Conservation (phyloP, 2,888 invertebrate species). For the Aspidiotus rigidus region DNA sequence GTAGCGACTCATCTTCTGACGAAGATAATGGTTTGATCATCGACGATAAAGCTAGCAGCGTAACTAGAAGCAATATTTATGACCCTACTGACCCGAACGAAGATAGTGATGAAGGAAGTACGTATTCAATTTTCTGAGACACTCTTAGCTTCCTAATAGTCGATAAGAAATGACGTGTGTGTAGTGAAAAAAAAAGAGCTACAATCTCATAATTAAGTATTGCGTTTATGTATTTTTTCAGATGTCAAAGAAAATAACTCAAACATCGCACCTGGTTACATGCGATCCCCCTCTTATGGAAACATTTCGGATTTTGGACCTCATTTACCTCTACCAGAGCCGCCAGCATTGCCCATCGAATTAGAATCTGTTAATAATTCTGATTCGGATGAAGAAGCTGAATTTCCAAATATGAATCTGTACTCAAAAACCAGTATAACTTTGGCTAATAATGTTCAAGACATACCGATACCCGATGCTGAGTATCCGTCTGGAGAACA, state of each 20-base stretch:
- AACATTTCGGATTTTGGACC: conserved; percentile 24
- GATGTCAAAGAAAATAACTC: conserved; percentile 23
- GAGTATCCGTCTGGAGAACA: conserved; percentile 2
- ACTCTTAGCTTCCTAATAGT: too few relatives aligned
- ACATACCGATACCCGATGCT: conserved; percentile 16
- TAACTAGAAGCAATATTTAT: conserved; percentile 42
- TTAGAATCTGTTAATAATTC: conserved; percentile 25
- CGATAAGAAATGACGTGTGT: too few relatives aligned
- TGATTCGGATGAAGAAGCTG: conserved; percentile 49
- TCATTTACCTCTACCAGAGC: conserved; percentile 39
- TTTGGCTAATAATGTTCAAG: conserved; percentile 46
- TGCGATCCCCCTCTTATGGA: conserved; percentile 23
- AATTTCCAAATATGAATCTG: conserved; percentile 75
- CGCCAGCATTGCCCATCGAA: conserved; percentile 41
- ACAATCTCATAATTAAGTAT: too few relatives aligned
- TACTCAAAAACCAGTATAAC: conserved; percentile 74
- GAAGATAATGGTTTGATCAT: conserved; percentile 47
- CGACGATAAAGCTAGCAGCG: conserved; percentile 44
- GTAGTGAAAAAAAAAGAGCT: too few relatives aligned
- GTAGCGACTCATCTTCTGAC: conserved; percentile 22
- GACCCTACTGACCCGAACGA: conserved; percentile 51
- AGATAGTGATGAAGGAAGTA: conserved; percentile 39
- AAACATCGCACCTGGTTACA: conserved; percentile 17
- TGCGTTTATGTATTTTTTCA: conserved; percentile 4
- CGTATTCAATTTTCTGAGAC: not conserved